Evolutionary conservation across 2,888 invertebrate species (phyloP).

Genomic region (Altica lythri): DNA sequence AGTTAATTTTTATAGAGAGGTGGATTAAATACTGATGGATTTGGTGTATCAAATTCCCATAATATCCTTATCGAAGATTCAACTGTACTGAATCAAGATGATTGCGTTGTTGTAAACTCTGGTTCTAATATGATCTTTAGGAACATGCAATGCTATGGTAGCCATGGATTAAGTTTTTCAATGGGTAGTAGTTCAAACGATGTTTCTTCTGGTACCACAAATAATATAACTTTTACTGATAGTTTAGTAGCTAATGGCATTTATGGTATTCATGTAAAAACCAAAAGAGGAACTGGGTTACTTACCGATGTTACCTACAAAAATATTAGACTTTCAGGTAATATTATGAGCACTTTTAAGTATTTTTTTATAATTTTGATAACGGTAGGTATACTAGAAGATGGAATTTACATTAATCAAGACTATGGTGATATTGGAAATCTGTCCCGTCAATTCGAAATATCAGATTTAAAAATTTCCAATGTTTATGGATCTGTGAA

Average conservation of each 20-base stretch:
- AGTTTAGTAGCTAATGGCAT: slow-evolving; percentile 11
- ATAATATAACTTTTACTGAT: slow-evolving; percentile 22
- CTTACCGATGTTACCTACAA: slow-evolving; percentile 19
- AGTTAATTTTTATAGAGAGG: slow-evolving; percentile 14
- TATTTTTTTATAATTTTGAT: background rate
- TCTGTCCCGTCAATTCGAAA: slow-evolving; percentile 5
- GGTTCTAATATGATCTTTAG: slow-evolving; percentile 17
- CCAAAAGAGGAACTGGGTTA: slow-evolving; percentile 20
- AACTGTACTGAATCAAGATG: slow-evolving; percentile 25
- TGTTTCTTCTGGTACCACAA: background rate
- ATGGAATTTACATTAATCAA: slow-evolving; percentile 19
- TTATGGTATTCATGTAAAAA: slow-evolving; percentile 25
- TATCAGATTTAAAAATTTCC: slow-evolving; percentile 8
- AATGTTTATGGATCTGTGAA: slow-evolving; percentile 21
- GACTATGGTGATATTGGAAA: slow-evolving; percentile 23
- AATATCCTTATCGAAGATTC: slow-evolving; percentile 22
- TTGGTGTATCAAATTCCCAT: slow-evolving; percentile 4
- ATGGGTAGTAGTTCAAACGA: slow-evolving; percentile 9
- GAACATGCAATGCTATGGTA: slow-evolving; percentile 23
- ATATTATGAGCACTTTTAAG: background rate
- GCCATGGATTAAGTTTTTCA: slow-evolving; percentile 27
- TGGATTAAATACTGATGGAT: slow-evolving; percentile 15
- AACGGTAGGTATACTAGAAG: slow-evolving; percentile 11
- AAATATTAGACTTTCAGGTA: slow-evolving; percentile 23
- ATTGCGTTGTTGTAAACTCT: slow-evolving; percentile 21